A percentile compares a stretch with the other conserved stretches of the same genome.
Conservation (phyloP, 2,113 vertebrate genomes). For the Amazona guildingii region DNA sequence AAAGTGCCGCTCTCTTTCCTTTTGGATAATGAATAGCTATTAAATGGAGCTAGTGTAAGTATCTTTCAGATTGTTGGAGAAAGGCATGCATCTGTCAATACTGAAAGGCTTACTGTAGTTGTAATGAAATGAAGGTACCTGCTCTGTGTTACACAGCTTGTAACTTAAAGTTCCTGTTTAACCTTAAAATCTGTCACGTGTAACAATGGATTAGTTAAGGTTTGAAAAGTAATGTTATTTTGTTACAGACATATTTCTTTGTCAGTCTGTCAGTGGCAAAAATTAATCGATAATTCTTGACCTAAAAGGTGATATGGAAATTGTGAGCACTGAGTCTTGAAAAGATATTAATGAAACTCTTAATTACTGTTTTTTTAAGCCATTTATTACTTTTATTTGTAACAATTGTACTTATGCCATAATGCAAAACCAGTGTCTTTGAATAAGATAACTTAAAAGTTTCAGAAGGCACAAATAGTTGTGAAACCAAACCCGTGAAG, state of each 20-base stretch:
- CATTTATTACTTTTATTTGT: background rate
- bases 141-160: background rate
- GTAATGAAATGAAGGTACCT: background rate
- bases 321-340: background rate
- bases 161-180: background rate
- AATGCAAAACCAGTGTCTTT: background rate
- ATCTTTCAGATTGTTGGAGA: background rate
- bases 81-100: background rate
- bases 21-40: background rate
- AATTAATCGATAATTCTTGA: background rate
- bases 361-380: background rate
- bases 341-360: background rate
- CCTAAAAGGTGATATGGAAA: background rate
- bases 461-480: background rate
- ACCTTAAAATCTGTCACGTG: background rate
- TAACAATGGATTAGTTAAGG: background rate
- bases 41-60: background rate
- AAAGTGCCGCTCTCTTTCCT: background rate
- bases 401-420: background rate
- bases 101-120: background rate
- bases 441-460: background rate
- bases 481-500: background rate
- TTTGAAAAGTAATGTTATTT: background rate
- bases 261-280: background rate
- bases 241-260: background rate